Conservation (phyloP, 2,797 vertebrate species). For the Ctenopoma kingsleyae region DNA sequence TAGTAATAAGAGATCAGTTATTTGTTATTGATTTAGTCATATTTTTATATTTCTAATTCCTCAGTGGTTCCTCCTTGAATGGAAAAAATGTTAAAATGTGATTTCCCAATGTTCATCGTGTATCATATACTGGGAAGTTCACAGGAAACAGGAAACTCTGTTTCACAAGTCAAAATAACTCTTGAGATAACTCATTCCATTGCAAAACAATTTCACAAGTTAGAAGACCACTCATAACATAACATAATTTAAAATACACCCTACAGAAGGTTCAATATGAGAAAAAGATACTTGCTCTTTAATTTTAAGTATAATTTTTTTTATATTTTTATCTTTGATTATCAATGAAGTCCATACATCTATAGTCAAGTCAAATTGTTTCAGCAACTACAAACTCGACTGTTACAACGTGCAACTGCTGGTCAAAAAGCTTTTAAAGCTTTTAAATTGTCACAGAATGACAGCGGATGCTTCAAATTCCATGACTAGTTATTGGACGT, state of each 20-base stretch:
- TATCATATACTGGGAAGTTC: not conserved
- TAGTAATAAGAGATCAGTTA: not conserved
- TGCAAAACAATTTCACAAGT: conserved; percentile 47
- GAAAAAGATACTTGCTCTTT: too few species aligned
- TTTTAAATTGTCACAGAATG: conserved; percentile 35
- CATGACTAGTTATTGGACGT: conserved; percentile 63
- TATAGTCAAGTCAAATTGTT: too few species aligned
- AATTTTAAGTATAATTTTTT: too few species aligned
- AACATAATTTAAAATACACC: too few species aligned
- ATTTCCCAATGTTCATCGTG: conserved; percentile 32
- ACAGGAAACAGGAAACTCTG: conserved; percentile 52
- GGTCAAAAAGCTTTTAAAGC: conserved; percentile 15
- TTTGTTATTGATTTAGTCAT: not conserved
- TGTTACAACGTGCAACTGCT: conserved; percentile 4
- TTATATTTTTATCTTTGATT: too few species aligned
- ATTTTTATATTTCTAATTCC: not conserved
- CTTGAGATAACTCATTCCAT: not conserved
- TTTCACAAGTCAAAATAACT: not conserved
- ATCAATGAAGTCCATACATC: too few species aligned
- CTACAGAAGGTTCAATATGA: too few species aligned
- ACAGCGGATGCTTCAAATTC: conserved; percentile 64
- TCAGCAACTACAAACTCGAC: too few species aligned
- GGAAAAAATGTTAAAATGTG: not conserved
- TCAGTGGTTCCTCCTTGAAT: not conserved
- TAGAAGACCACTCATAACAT: not conserved